Conservation (phyloP, 2,797 vertebrate species). For the Heteromormyrus szaboi region DNA sequence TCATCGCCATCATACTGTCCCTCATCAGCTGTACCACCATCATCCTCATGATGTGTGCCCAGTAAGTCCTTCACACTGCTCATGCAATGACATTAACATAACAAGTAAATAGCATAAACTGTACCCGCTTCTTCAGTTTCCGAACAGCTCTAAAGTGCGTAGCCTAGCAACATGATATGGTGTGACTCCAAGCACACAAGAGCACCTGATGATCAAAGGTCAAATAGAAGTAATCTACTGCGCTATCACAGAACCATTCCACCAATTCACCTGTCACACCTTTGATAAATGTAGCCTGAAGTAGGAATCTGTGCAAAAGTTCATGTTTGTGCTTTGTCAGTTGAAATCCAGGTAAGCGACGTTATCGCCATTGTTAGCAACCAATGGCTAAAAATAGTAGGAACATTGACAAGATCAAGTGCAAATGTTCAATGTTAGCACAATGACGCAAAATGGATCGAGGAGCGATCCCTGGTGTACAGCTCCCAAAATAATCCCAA, state of each 20-base stretch:
- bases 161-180: background rate
- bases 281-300: conserved; percentile 18
- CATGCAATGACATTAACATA: background rate
- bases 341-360: background rate
- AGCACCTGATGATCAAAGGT: conserved; percentile 12
- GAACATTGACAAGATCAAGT: conserved; percentile 26
- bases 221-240: background rate
- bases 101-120: background rate
- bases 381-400: conserved; percentile 26
- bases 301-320: background rate
- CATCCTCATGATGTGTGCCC: conserved; percentile 63
- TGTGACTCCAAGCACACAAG: background rate
- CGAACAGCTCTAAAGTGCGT: conserved; percentile 20
- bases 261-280: background rate
- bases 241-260: background rate
- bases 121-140: background rate
- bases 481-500: background rate
- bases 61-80: conserved; percentile 45
- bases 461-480: too few species aligned
- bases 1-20: conserved; percentile 63
- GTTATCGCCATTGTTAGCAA: background rate
- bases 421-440: background rate
- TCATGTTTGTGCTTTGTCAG: background rate
- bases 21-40: conserved; percentile 64
- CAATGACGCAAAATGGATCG: background rate